Evolutionary conservation across 2,888 invertebrate species (phyloP), one percentile per base, ranked within the genome.

Genomic region (Napeogenes sylphis): DNA sequence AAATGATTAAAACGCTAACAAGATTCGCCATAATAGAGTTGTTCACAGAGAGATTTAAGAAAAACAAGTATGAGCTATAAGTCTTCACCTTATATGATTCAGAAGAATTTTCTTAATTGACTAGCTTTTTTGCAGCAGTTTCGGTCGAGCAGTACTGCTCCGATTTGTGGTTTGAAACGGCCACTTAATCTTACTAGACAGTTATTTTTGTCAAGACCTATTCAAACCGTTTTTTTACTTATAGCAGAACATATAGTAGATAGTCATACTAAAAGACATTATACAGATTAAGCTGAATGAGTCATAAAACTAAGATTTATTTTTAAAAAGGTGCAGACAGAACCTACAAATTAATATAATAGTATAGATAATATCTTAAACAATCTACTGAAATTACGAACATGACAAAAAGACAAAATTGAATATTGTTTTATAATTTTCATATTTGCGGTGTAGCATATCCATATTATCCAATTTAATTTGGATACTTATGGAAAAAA

Each of bases 1-100:
- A 85, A 88, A 89, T 88, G 83, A 89, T 90, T 90, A 86, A 84
- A 89, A 90, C 85, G 88, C 88, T 89, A 90, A 89, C 88, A 88
- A 90, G 88, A 85, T 89, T 89, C 80, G 75, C 83, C 85, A 84
- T 87, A 89, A 88, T 87, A 87, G 84, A 85, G 83, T 87, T 87
- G 84, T 81, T 86, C 85, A 82, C 83, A 80, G 82, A 83, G 82
- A 86, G 86, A 89, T 90, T 87, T 87, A 88, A 90, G 84, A 87
- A 89, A 87, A 89, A 88, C 84, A 90, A 83, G 84, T 78, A 82
- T 81, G 80, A 79, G 76, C 75, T 70, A 72, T 71, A 75, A 77
- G 80, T 76, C 77, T 56, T 58, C 61, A 64, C 56, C 58, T 56
- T 59, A 58, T 56, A 61, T 65, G 60, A 63, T 65, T 67, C 73